Evolutionary conservation across 2,797 vertebrate species (phyloP).

Genomic region (Anabas testudineus): DNA sequence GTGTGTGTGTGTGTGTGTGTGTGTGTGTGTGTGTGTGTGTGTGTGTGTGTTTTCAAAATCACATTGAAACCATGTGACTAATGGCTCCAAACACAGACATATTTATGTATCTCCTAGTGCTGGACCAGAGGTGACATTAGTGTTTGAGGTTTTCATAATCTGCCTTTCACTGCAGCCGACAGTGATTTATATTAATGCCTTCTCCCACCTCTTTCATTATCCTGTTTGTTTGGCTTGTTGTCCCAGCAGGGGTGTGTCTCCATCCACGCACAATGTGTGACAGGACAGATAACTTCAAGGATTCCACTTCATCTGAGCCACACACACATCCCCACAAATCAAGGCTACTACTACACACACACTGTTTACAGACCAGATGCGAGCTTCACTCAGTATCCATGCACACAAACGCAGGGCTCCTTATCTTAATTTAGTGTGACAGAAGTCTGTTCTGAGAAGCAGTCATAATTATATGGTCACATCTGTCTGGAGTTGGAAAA

Average conservation of each 20-base stretch:
- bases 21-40: not conserved
- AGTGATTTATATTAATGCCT: not conserved
- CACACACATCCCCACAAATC: conserved; percentile 2
- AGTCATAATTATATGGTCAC: conserved; percentile 20
- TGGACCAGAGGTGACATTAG: not conserved
- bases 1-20: not conserved
- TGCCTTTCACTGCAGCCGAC: conserved; percentile 2
- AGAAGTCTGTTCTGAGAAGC: conserved; percentile 17
- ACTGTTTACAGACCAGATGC: not conserved
- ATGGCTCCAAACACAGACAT: not conserved
- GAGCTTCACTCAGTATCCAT: not conserved
- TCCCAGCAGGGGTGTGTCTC: not conserved
- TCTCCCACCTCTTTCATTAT: not conserved
- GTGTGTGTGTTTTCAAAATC: not conserved
- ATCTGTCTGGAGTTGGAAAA: conserved; percentile 8
- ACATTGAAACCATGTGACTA: not conserved
- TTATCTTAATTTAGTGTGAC: not conserved
- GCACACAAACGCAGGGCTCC: not conserved
- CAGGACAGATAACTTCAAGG: not conserved
- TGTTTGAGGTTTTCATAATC: conserved; percentile 1
- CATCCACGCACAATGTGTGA: not conserved
- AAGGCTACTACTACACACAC: conserved; percentile 4
- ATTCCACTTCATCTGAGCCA: not conserved
- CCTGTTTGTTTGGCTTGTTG: conserved; percentile 14
- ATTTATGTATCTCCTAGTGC: not conserved